These are phyloP conservation scores for Antheraea assamensis DNA, from an alignment of 2,888 invertebrate species.

Conservation along the genomic window DNA sequence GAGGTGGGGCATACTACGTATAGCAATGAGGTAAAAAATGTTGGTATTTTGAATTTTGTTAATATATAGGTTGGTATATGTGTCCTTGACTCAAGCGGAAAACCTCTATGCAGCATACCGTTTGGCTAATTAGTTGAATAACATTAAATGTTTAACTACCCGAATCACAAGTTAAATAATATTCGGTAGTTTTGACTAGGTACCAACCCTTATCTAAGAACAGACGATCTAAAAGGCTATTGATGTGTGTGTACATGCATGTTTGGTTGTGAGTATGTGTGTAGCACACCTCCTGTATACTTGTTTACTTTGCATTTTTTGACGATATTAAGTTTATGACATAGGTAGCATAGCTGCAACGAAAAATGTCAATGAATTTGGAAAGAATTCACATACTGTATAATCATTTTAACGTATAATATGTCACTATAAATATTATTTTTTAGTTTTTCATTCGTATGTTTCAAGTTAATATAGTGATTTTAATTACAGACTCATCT, in stretches of 20 bases:
- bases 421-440: no score
- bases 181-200: neutral
- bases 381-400: neutral
- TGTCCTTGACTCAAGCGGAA: no score
- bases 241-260: neutral
- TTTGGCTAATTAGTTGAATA: no score
- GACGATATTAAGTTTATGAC: constrained; percentile 42
- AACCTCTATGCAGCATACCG: no score
- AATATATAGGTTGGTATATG: no score
- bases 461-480: no score
- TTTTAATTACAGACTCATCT: no score
- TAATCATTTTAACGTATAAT: neutral
- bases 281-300: constrained; percentile 14
- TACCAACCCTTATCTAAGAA: neutral
- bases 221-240: neutral
- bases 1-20: neutral
- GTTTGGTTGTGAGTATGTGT: constrained; percentile 15
- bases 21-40: no score
- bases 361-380: neutral
- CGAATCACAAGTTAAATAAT: neutral
- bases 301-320: constrained; percentile 40
- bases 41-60: no score
- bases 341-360: neutral
- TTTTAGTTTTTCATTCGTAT: no score
- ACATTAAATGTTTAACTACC: no score